Conservation (phyloP, 2,797 vertebrate genomes). For the Tinamus major region DNA sequence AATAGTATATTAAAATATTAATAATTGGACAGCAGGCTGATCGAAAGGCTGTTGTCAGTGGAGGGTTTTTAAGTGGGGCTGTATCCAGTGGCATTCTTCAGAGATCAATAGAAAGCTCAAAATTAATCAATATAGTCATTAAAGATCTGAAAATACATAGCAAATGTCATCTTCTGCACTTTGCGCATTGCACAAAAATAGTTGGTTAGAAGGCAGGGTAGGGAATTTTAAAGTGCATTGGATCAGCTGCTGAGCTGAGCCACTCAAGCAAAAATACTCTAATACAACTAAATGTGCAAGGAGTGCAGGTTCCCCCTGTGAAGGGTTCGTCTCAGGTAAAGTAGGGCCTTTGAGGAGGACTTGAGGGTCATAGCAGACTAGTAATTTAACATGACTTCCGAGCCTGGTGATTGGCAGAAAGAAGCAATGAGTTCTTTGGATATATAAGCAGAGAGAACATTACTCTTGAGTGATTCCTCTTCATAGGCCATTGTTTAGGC, state of each 20-base stretch:
- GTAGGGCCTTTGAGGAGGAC: not conserved
- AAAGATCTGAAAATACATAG: not conserved
- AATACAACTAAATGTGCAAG: not conserved
- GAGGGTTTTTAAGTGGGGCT: not conserved
- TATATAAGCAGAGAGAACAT: not conserved
- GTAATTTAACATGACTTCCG: not conserved
- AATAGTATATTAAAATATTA: not conserved
- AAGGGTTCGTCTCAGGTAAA: not conserved
- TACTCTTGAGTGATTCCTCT: not conserved
- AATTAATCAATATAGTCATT: not conserved
- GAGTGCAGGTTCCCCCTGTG: not conserved
- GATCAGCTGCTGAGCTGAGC: not conserved
- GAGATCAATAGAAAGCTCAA: not conserved
- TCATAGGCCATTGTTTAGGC: not conserved
- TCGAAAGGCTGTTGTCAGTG: not conserved
- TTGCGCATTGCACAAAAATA: not conserved
- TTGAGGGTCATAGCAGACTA: not conserved
- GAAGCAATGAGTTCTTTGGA: not conserved
- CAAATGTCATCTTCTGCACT: not conserved
- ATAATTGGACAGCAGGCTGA: not conserved
- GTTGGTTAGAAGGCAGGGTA: not conserved
- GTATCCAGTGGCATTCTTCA: not conserved
- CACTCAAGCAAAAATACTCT: not conserved
- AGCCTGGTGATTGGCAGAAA: not conserved
- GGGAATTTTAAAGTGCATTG: not conserved